Evolutionary conservation across 2,888 invertebrate species (phyloP).

Genomic region (Tetramorium bicarinatum): DNA sequence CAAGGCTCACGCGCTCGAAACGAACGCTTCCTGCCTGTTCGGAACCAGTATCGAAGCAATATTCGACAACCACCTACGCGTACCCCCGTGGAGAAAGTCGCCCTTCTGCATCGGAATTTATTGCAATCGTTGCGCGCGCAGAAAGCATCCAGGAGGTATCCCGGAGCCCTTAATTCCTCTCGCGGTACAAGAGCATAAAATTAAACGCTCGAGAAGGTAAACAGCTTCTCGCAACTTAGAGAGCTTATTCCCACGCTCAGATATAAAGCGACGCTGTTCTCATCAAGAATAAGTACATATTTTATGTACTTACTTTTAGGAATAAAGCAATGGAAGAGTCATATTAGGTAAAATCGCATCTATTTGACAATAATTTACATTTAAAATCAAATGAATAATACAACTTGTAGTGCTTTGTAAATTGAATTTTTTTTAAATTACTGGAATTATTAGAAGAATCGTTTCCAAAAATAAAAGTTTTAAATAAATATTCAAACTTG

Average conservation of each 20-base stretch:
- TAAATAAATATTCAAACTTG: background rate
- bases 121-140: constrained; percentile 73
- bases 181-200: constrained; percentile 67
- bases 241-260: constrained; percentile 56
- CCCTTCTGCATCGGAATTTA: constrained; percentile 78
- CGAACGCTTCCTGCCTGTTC: constrained; percentile 74
- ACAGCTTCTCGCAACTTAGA: constrained; percentile 56
- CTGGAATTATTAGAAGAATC: background rate
- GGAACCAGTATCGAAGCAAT: constrained; percentile 76
- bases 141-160: constrained; percentile 72
- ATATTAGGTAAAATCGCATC: background rate
- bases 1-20: constrained; percentile 64
- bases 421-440: background rate
- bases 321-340: background rate
- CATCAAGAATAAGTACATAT: constrained; percentile 14
- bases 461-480: constrained; percentile 1
- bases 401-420: background rate
- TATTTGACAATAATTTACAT: background rate
- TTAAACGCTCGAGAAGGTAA: constrained; percentile 68
- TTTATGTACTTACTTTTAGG: constrained; percentile 12
- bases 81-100: constrained; percentile 81
- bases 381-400: background rate
- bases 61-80: constrained; percentile 79
- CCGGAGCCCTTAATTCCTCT: constrained; percentile 74
- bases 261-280: constrained; percentile 24